phyloP scores from a whole-genome alignment of 2,113 vertebrate genomes.

The Barnardius zonarius region DNA sequence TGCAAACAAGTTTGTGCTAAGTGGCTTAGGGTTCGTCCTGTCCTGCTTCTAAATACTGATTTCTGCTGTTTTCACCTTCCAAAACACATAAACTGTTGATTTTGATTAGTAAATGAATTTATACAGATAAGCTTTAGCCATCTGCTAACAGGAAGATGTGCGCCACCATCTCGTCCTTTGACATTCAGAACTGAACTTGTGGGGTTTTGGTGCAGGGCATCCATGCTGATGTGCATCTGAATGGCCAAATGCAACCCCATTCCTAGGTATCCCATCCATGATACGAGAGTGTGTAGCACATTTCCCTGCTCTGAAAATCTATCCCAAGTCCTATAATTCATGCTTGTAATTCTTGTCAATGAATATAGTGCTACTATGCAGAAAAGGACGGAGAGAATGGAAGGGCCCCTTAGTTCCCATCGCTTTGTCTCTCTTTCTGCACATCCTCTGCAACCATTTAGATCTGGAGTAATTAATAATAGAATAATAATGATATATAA shows the following conservation, averaged over 20 bases:
- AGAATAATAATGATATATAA: not conserved
- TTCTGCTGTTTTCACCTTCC: slow-evolving; percentile 31
- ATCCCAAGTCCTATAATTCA: not conserved
- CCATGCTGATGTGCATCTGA: not conserved
- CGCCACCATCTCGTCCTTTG: not conserved
- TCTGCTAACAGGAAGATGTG: not conserved
- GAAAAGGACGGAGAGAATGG: not conserved
- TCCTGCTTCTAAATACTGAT: slow-evolving; percentile 26
- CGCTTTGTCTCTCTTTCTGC: not conserved
- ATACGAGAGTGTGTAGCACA: not conserved
- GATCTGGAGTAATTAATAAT: not conserved
- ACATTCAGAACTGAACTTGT: not conserved
- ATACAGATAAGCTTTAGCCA: slow-evolving; percentile 33
- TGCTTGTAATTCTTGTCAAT: not conserved
- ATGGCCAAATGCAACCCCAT: not conserved
- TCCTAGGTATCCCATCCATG: not conserved
- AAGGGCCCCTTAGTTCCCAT: not conserved
- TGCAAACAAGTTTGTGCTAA: slow-evolving; percentile 52
- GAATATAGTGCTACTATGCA: not conserved
- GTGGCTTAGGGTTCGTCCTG: slow-evolving; percentile 52
- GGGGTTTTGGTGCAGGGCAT: not conserved
- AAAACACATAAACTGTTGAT: slow-evolving; percentile 38
- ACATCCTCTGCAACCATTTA: not conserved
- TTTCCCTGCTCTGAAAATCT: not conserved
- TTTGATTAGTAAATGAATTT: slow-evolving; percentile 40